Evolutionary conservation across 2,113 vertebrate species (phyloP).

Genomic region (Pomatostomus ruficeps): DNA sequence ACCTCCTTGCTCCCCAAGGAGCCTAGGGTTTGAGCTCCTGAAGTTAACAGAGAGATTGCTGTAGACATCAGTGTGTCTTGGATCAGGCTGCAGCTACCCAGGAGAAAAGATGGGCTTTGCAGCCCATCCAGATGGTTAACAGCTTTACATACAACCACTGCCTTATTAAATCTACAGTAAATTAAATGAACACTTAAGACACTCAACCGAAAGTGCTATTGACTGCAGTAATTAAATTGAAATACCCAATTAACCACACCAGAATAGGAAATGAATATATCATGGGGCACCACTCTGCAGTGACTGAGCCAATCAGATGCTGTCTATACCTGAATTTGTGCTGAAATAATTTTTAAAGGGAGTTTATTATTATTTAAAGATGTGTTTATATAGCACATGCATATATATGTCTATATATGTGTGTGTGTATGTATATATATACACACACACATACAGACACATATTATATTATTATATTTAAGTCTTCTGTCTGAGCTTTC

Average conservation of each 20-base stretch:
- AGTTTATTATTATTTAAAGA: constrained; percentile 5
- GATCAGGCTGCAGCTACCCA: constrained; percentile 15
- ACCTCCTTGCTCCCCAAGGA: neutral
- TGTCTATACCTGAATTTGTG: neutral
- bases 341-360: neutral
- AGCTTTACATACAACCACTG: constrained; percentile 24
- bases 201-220: constrained; percentile 48
- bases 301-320: neutral
- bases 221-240: constrained; percentile 50
- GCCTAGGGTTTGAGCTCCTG: neutral
- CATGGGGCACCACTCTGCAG: neutral
- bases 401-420: neutral
- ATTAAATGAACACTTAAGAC: constrained; percentile 56
- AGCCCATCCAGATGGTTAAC: constrained; percentile 58
- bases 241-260: constrained; percentile 57
- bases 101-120: constrained; percentile 40
- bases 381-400: neutral
- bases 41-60: constrained; percentile 21
- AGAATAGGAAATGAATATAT: constrained; percentile 44
- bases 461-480: neutral
- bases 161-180: constrained; percentile 59
- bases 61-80: constrained; percentile 36
- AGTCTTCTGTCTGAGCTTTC: constrained; percentile 9
- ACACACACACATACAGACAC: neutral
- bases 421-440: rapidly evolving